Conservation (phyloP, 2,113 vertebrate genomes). For the Thymallus thymallus region DNA sequence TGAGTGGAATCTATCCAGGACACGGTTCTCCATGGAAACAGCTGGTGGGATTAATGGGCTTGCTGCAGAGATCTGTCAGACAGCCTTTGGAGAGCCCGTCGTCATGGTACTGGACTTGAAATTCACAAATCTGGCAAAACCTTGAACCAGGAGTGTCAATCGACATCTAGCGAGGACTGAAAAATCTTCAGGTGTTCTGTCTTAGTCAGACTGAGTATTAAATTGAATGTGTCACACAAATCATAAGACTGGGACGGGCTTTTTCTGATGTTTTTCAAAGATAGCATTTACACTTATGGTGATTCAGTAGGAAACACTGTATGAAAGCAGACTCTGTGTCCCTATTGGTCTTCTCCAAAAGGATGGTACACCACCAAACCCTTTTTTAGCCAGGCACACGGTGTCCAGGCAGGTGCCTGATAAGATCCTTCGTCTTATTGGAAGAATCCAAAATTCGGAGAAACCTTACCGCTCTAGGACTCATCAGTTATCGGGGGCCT, state of each 20-base stretch:
- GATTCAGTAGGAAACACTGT: not conserved
- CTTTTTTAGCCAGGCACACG: conserved; percentile 10
- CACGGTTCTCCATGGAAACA: conserved; percentile 48
- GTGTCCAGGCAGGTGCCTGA: conserved; percentile 22
- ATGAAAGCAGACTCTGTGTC: conserved; percentile 24
- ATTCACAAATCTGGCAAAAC: conserved; percentile 38
- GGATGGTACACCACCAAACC: not conserved
- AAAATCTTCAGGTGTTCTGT: not conserved
- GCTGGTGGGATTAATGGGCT: conserved; percentile 55
- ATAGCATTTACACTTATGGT: not conserved
- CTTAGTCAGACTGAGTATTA: not conserved
- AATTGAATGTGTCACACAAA: not conserved
- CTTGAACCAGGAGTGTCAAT: conserved; percentile 36
- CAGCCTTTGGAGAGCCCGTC: conserved; percentile 24
- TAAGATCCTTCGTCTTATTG: conserved; percentile 36
- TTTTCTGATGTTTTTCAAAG: not conserved
- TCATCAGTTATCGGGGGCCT: conserved; percentile 63
- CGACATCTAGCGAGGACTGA: conserved; percentile 15
- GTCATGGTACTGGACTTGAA: conserved; percentile 30
- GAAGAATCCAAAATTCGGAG: conserved; percentile 38
- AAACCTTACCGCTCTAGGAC: conserved; percentile 51
- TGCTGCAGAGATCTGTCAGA: conserved; percentile 52
- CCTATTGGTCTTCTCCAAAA: conserved; percentile 11
- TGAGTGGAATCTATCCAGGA: conserved; percentile 41
- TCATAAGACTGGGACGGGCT: not conserved